These are phyloP conservation scores for Chrysogorgia sp. DNA, from an alignment of 92 coral and sea anemone species.

Conservation along the genomic window DNA sequence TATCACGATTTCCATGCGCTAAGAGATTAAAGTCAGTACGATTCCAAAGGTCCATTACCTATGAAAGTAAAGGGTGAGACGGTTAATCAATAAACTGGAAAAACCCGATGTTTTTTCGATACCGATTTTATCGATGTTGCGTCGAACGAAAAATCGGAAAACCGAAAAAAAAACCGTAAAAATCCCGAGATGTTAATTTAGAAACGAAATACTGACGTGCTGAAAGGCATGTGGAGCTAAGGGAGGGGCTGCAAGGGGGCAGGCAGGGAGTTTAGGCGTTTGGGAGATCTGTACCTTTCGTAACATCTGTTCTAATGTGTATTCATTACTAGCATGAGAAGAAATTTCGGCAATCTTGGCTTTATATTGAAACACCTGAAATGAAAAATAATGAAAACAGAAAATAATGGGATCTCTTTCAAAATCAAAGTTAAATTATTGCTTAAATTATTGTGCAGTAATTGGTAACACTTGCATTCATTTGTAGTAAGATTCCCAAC, in stretches of 20 bases:
- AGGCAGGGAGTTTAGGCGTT: not conserved
- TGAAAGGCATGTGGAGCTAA: not conserved
- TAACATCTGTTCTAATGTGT: conserved; percentile 90
- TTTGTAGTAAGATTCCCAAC: conserved; percentile 76
- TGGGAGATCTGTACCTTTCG: conserved; percentile 63
- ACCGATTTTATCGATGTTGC: no score
- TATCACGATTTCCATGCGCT: conserved; percentile 88
- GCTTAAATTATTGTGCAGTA: not conserved
- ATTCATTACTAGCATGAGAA: conserved; percentile 91
- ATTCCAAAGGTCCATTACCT: conserved; percentile 96
- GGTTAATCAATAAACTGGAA: no score
- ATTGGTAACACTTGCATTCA: conserved; percentile 60
- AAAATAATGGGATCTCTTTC: no score
- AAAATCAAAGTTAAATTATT: not conserved
- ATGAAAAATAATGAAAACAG: no score
- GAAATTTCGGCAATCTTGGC: conserved; percentile 87
- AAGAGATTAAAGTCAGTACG: conserved; percentile 89
- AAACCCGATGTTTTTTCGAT: no score
- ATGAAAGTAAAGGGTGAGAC: not conserved
- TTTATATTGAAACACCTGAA: conserved; percentile 92
- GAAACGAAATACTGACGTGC: no score
- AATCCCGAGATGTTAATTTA: not conserved
- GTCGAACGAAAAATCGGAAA: no score
- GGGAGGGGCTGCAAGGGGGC: no score
- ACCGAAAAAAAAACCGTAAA: no score